Conservation (phyloP, 2,888 invertebrate species). For the Macrophya alboannulata region DNA sequence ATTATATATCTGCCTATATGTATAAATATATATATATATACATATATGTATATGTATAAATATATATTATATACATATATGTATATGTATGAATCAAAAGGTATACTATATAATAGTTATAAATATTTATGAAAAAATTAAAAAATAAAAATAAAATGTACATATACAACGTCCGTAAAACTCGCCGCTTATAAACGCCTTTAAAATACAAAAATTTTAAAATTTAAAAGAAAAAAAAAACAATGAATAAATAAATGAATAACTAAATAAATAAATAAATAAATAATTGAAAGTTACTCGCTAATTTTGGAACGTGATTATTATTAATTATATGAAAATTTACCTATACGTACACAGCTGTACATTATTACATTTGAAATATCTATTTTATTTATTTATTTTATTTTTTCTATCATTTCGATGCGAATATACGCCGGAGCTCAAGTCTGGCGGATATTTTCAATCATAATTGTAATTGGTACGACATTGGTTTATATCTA, state of each 20-base stretch:
- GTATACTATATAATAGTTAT: not conserved
- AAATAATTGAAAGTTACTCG: not conserved
- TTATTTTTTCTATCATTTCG: not conserved
- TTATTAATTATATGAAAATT: not conserved
- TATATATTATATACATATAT: not conserved
- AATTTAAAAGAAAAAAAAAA: not conserved
- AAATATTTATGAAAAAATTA: not conserved
- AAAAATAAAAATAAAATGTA: not conserved
- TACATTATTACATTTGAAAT: not conserved
- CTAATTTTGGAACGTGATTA: slow-evolving; percentile 3
- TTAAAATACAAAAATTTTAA: not conserved
- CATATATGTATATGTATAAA: too few relatives aligned
- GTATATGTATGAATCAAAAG: not conserved
- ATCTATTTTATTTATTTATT: not conserved
- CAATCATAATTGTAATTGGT: not conserved
- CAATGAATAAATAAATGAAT: not conserved
- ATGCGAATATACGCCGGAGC: not conserved
- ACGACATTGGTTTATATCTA: not conserved
- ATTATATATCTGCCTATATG: not conserved
- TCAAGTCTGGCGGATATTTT: not conserved
- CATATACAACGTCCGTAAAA: slow-evolving; percentile 26
- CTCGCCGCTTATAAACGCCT: slow-evolving; percentile 29
- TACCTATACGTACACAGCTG: not conserved
- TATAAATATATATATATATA: too few relatives aligned
- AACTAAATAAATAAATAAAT: not conserved